Evolutionary conservation across 2,797 vertebrate genomes (phyloP).

Genomic region (Sphaeramia orbicularis): DNA sequence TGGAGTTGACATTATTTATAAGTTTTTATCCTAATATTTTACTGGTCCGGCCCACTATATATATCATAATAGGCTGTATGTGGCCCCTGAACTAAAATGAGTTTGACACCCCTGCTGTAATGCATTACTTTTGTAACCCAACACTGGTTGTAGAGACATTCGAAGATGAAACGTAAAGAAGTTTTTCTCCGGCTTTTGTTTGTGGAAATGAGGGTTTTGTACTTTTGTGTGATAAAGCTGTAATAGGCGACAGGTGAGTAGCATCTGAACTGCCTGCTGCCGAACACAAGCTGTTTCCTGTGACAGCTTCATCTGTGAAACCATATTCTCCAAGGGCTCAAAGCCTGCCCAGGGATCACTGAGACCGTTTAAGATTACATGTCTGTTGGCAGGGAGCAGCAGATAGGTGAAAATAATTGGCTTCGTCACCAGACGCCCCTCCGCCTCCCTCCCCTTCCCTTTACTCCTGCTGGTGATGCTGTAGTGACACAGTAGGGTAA

Average conservation of each 20-base stretch:
- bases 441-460: conserved; percentile 23
- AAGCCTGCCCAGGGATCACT: conserved; percentile 75
- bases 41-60: too few relatives aligned
- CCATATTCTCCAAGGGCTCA: conserved; percentile 76
- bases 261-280: conserved; percentile 49
- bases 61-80: too few relatives aligned
- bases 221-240: conserved; percentile 17
- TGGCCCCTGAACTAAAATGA: background rate
- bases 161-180: conserved; percentile 24
- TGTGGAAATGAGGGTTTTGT: conserved; percentile 24
- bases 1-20: too few relatives aligned
- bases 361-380: conserved; percentile 81
- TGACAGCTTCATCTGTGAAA: conserved; percentile 80
- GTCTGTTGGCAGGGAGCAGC: conserved; percentile 77
- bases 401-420: conserved; percentile 86
- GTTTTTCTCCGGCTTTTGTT: conserved; percentile 5
- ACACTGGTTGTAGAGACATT: conserved; percentile 16
- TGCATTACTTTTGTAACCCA: too few relatives aligned
- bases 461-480: conserved; percentile 51
- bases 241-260: conserved; percentile 68
- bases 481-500: conserved; percentile 45
- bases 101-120: too few relatives aligned
- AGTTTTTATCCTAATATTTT: too few relatives aligned
- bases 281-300: conserved; percentile 70
- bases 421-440: conserved; percentile 69